Base-by-base conservation (phyloP, 2,113 vertebrate species). In the Riparia riparia region DNA sequence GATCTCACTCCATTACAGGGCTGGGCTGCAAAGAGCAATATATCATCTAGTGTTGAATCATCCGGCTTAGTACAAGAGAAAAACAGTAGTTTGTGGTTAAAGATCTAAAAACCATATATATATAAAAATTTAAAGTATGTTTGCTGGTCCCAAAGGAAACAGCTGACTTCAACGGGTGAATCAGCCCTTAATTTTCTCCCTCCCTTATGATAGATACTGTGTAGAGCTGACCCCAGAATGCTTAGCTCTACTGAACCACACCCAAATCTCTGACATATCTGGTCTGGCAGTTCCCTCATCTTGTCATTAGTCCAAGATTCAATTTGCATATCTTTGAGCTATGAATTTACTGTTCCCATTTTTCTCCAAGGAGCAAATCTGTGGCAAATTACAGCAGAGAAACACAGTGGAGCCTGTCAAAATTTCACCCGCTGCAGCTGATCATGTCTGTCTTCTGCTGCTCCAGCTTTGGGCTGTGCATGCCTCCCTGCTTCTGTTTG, bases 331-430 rank as follows among this genome's bases (percentile, higher is more conserved):
- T 92, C 87, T 92, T 41, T 25, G 91, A 98, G 68, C 69, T 96
- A 95, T 88, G 82, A 95, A 92, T 3, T 92, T 70, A 91, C 73
- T 92, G 78, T 71, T 95, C 81, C 42, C 68, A 91, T 61, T 96
- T 81, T 78, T 77, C 42, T 83, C n/a, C 72, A 83, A 45, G 41
- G 14, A 79, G 65, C 56, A 94, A 85, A 73, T 5, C 32, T 79
- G 50, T 0, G 21, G 54, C 66, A 21, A 57, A 79, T 68, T 82
- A 86, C 56, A 69, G 63, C 28, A 65, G 17, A 74, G 21, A 53
- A 72, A 39, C 24, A 28, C 0, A 54, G 37, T 7, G 8, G 32
- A 72, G 60, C 3, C 61, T 87, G 49, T 44, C 54, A 53, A 63
- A 78, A 57, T 53, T 90, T 64, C 44, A 84, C 0, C 54, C 9